phyloP scores from a whole-genome alignment of 2,113 vertebrate genomes.

The Hippocampus barbouri region DNA sequence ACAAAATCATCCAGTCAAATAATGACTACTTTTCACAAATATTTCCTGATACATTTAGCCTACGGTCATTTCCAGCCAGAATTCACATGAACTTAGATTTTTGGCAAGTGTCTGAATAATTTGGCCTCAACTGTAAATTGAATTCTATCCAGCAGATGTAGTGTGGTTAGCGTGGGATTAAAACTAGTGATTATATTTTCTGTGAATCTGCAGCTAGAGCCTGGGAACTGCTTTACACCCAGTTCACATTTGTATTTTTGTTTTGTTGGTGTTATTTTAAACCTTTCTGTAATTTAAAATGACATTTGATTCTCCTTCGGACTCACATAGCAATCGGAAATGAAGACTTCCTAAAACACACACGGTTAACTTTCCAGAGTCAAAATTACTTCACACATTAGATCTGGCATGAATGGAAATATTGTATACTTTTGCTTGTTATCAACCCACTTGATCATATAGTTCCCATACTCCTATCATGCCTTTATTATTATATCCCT shows the following conservation, averaged over 20 bases:
- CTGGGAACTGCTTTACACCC: background rate
- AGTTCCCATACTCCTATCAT: background rate
- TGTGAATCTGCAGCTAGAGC: background rate
- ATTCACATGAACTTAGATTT: background rate
- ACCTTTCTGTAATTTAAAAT: background rate
- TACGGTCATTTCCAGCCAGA: background rate
- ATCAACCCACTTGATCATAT: background rate
- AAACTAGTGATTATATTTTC: background rate
- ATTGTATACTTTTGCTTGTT: background rate
- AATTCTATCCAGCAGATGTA: background rate
- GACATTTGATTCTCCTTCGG: background rate
- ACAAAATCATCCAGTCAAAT: too few species aligned
- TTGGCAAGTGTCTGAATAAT: background rate
- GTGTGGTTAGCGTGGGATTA: background rate
- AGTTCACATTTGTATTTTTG: background rate
- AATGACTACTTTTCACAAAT: background rate
- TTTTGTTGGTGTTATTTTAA: background rate
- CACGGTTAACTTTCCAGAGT: background rate
- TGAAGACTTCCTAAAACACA: background rate
- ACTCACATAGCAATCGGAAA: background rate
- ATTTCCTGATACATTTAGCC: background rate
- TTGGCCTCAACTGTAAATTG: background rate
- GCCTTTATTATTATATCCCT: conserved; percentile 21
- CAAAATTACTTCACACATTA: background rate
- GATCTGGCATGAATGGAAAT: background rate